Base-by-base conservation (phyloP, 2,797 vertebrate genomes). In the Pelobates cultripes region DNA sequence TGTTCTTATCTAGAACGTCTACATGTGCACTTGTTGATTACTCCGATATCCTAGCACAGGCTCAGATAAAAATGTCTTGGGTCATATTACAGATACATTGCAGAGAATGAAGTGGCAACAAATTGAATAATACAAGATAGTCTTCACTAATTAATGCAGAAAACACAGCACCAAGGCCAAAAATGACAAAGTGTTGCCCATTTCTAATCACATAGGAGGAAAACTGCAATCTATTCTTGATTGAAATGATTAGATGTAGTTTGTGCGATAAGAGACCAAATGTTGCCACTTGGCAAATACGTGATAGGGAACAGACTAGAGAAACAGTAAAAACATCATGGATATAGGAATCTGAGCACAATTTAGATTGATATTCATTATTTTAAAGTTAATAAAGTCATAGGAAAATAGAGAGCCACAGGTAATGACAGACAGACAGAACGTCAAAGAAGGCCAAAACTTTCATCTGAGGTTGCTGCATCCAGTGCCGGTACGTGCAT, bases 41-140 rank as follows among this genome's bases (percentile, higher is more conserved):
- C 55, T 70, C 57, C 12, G 55, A 81, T 57, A 45, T 75, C 43
- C 53, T 70, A 51, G 53, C 15, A 66, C 63, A 55, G 73, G 43
- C 73, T 70, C 41, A 63, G 79, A 76, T 81, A 76, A 81, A 76
- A 51, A 7, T 45, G 64, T 17, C 55, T 55, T 43, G 43, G 40
- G 43, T 81, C 64, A 40, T 43, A 15, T 81, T 75, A 81, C 73
- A 71, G 67, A 71, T 13, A 9, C 78, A 14, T 55, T 12, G 45
- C 41, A 40, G 7, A 43, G 7, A 57, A 4, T 43, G 47, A 55
- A 8, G 57, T 15, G 45, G 53, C 4, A 42, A 60, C 15, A 42
- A 7, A 69, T 1, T 70, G 43, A 71, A 40, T 28, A 70, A n/a
- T 64, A 17, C n/a, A 40, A 17, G 61, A 40, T 64, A 64, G 28